Percentiles rank a stretch among this genome's conserved stretches.
phyloP scores from a whole-genome alignment of 1,140 invertebrate genomes.

The Drosophila novamexicana region DNA sequence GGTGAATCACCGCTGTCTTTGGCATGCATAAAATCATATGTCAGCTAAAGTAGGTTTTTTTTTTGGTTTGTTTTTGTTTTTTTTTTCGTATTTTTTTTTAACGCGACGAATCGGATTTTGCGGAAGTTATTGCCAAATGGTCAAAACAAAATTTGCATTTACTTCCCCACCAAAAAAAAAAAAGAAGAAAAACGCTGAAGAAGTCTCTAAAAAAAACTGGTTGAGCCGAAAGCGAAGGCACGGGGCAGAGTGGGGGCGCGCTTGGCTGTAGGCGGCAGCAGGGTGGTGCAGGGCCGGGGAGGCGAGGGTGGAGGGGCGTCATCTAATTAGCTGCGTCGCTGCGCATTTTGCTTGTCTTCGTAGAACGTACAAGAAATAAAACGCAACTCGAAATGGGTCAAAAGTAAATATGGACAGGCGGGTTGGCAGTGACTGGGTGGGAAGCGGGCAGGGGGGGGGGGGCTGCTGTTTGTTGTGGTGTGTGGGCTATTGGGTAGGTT shows the following conservation, averaged over 20 bases:
- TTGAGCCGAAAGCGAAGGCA: not conserved
- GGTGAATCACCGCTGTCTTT: slow-evolving; percentile 12
- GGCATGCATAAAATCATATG: slow-evolving; percentile 22
- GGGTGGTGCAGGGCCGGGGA: not conserved
- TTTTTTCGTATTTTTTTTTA: slow-evolving; percentile 27
- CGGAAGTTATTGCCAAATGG: slow-evolving; percentile 68
- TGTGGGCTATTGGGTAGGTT: not conserved
- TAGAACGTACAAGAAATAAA: slow-evolving; percentile 9
- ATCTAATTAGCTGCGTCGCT: slow-evolving; percentile 30
- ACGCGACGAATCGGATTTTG: slow-evolving; percentile 37
- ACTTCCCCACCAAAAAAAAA: slow-evolving; percentile 59
- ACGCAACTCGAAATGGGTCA: slow-evolving; percentile 45
- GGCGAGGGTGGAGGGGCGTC: not conserved
- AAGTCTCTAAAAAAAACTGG: slow-evolving; percentile 25
- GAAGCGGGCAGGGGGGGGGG: not conserved
- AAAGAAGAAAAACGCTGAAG: slow-evolving; percentile 4
- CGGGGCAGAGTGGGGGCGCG: not conserved
- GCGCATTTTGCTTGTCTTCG: slow-evolving; percentile 6
- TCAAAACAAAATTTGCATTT: slow-evolving; percentile 69
- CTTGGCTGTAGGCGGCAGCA: not conserved
- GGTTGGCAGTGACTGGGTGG: not conserved
- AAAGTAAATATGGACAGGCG: slow-evolving; percentile 18
- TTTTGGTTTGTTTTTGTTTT: slow-evolving; percentile 19
- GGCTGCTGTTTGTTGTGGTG: not conserved
- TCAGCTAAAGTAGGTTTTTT: slow-evolving; percentile 19